These are phyloP conservation scores for Chromis chromis DNA, from an alignment of 2,797 vertebrate genomes.

Conservation along the genomic window DNA sequence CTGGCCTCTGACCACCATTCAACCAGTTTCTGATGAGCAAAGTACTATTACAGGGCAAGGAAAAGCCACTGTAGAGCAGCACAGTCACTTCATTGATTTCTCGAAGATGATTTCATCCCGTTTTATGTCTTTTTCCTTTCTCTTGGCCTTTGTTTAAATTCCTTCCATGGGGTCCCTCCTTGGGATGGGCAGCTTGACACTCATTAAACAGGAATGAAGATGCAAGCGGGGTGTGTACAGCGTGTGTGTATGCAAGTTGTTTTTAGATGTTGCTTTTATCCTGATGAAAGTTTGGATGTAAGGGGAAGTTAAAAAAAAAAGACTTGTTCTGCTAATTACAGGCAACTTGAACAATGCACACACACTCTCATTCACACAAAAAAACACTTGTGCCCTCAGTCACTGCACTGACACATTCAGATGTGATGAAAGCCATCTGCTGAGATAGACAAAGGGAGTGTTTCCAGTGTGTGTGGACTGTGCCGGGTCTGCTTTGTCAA, in stretches of 20 bases:
- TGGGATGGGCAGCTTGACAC: conserved; percentile 56
- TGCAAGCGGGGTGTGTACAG: conserved; percentile 37
- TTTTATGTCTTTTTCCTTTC: conserved; percentile 6
- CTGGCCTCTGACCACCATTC: conserved; percentile 64
- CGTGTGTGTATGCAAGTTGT: neutral
- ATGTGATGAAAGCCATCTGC: conserved; percentile 84
- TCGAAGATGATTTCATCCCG: conserved; percentile 15
- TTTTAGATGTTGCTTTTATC: conserved; percentile 21
- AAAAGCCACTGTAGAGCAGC: conserved; percentile 31
- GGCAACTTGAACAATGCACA: conserved; percentile 28
- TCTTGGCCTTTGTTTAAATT: conserved; percentile 32
- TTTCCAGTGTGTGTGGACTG: conserved; percentile 56
- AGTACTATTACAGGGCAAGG: conserved; percentile 42
- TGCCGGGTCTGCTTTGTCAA: conserved; percentile 70
- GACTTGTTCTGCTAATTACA: conserved; percentile 33
- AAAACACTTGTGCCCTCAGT: conserved; percentile 50
- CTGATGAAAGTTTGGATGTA: conserved; percentile 5
- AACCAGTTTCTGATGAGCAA: conserved; percentile 58
- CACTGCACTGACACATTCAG: conserved; percentile 70
- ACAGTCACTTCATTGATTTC: conserved; percentile 30
- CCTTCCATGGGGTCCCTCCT: conserved; percentile 46
- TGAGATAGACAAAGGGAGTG: conserved; percentile 72
- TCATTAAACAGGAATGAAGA: conserved; percentile 59
- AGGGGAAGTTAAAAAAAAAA: conserved; percentile 21
- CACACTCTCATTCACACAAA: conserved; percentile 39